phyloP scores from a whole-genome alignment of 2,888 invertebrate genomes.

The Apamea crenata region DNA sequence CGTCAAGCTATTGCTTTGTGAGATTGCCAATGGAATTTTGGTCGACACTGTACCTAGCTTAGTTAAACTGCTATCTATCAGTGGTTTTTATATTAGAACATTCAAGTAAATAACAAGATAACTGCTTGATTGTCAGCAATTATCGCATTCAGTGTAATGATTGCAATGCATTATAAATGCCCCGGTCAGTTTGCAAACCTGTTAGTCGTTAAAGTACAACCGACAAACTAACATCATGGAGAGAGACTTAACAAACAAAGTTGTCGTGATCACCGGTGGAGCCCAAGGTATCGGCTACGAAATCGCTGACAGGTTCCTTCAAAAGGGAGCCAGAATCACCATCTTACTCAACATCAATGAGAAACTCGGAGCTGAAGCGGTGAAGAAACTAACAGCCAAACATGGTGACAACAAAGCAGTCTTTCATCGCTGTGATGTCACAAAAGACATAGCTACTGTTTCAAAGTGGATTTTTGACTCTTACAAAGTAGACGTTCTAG shows the following conservation, averaged over 20 bases:
- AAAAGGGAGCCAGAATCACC: constrained; percentile 77
- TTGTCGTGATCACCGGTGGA: constrained; percentile 85
- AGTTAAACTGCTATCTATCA: too few species aligned
- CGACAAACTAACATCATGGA: constrained; percentile 51
- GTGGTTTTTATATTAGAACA: not conserved
- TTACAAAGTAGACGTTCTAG: constrained; percentile 83
- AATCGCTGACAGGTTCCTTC: constrained; percentile 83
- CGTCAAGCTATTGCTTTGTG: too few species aligned
- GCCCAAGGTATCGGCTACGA: constrained; percentile 88
- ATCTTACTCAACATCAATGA: constrained; percentile 77
- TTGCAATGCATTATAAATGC: constrained; percentile 35
- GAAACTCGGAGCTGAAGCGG: constrained; percentile 79
- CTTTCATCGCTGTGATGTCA: constrained; percentile 89
- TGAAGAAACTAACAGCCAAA: constrained; percentile 80
- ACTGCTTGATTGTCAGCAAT: constrained; percentile 45
- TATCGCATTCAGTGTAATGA: constrained; percentile 34
- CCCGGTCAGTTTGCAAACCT: not conserved
- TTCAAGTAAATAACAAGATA: constrained; percentile 38
- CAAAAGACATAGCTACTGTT: constrained; percentile 82
- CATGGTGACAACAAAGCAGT: constrained; percentile 83
- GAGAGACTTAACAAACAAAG: constrained; percentile 65
- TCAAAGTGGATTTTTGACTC: constrained; percentile 75
- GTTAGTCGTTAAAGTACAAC: constrained; percentile 28
- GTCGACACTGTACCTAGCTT: too few species aligned
- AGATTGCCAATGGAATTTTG: too few species aligned